Evolutionary conservation across 2,888 invertebrate genomes (phyloP), one percentile per base, ranked within the genome.

Genomic region (Gortyna flavago): DNA sequence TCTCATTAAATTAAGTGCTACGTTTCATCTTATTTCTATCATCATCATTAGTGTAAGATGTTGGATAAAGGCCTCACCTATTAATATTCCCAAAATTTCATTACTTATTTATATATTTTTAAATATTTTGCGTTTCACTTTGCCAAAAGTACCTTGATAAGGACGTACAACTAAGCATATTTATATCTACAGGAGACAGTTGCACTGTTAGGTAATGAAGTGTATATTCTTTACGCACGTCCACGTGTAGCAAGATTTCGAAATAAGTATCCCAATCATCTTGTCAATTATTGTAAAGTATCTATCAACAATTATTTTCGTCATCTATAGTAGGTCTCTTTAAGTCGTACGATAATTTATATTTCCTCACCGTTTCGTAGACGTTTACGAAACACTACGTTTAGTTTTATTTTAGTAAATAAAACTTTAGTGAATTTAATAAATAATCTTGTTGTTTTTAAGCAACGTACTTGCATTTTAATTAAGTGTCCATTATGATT

Each of bases 401-500:
- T 81, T 79, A 62, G 65, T 75, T 85, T 79, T 70, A 79, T 80
- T 70, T 84, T 67, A 79, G 72, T 75, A 69, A 79, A 79, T 75
- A 79, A 79, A 84, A 75, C 66, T 71, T 72, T 48, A 78, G 66
- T 69, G 38, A 78, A 67, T 62, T 85, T 64, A 81, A 67, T 72
- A 82, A 85, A 85, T 79, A 72, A 71, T 85, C 67, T 81, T 65
- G 84, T 84, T 77, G 69, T 65, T 74, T 88, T 83, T 79, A 78
- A 79, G 81, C 82, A 84, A 87, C 64, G 70, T 84, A 83, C 85
- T 85, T 77, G 81, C 84, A 79, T 88, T 89, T 87, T 88, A 89
- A 91, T 90, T 89, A 88, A 86, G 84, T 85, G 78, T 80, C 87
- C 79, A 88, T 89, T 88, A 89, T 78, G 62, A 85, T 88, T 89